Percentiles rank a stretch among this genome's conserved stretches.
These are phyloP conservation scores for Resseliella maxima DNA, from an alignment of 2,888 invertebrate genomes.

Conservation along the genomic window DNA sequence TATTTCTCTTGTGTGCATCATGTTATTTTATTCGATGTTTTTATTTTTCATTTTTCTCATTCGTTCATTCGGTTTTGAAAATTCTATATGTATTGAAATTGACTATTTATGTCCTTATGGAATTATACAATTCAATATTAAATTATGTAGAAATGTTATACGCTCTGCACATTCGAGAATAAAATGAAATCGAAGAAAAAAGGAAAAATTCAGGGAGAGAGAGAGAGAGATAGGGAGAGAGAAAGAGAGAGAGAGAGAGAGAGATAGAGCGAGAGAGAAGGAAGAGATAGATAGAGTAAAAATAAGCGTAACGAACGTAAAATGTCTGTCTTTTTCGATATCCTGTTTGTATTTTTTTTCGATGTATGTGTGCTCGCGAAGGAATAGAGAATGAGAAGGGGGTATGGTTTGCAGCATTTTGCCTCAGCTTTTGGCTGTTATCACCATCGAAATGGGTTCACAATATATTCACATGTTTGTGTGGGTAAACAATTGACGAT, in stretches of 20 bases:
- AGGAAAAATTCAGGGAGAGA: no score
- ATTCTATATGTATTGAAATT: conserved; percentile 5
- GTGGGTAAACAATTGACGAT: conserved; percentile 35
- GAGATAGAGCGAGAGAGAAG: background rate
- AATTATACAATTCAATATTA: conserved; percentile 53
- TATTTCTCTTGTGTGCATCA: background rate
- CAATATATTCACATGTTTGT: background rate
- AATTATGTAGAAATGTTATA: conserved; percentile 46
- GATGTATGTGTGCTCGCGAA: background rate
- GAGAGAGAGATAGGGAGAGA: background rate
- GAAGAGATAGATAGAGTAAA: background rate
- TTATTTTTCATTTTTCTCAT: background rate
- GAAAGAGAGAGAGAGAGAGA: background rate
- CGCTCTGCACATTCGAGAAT: background rate
- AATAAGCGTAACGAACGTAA: background rate
- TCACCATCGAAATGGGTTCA: background rate
- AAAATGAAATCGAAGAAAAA: background rate
- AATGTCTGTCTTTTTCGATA: conserved; percentile 23
- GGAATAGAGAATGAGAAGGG: no score
- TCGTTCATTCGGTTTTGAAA: background rate
- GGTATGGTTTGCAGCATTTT: background rate
- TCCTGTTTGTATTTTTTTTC: background rate
- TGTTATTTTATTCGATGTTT: background rate
- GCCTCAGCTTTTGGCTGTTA: background rate
- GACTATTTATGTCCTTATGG: conserved; percentile 36